Evolutionary conservation across 2,113 vertebrate species (phyloP).

Genomic region (Nycticryphes semicollaris): DNA sequence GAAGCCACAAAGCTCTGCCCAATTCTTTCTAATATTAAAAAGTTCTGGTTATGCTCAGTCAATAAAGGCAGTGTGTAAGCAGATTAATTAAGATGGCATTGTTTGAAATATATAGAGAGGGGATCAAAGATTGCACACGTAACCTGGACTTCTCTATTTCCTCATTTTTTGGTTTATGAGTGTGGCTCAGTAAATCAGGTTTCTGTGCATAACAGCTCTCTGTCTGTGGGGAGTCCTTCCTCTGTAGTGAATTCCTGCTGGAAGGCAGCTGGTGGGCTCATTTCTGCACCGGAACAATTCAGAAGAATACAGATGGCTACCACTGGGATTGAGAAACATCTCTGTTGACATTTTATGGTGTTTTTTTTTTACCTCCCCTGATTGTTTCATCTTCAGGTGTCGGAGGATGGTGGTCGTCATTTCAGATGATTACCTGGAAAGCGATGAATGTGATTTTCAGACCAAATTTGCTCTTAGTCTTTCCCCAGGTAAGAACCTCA

Average conservation of each 20-base stretch:
- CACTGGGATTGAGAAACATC: not conserved
- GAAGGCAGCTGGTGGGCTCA: not conserved
- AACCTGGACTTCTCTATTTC: not conserved
- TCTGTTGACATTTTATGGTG: not conserved
- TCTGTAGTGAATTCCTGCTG: not conserved
- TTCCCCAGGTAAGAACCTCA: constrained; percentile 82
- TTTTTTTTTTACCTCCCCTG: not conserved
- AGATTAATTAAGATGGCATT: not conserved
- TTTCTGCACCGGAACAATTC: not conserved
- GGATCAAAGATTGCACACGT: not conserved
- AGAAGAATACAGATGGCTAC: not conserved
- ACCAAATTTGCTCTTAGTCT: constrained; percentile 98
- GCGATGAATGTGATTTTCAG: constrained; percentile 95
- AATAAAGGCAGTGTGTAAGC: not conserved
- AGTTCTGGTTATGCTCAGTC: not conserved
- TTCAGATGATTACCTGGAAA: constrained; percentile 95
- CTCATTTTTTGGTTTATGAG: not conserved
- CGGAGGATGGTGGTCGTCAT: constrained; percentile 94
- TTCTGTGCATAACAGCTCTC: not conserved
- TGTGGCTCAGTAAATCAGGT: not conserved
- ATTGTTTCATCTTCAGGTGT: constrained; percentile 75
- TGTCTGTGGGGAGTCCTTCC: not conserved
- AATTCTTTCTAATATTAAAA: not conserved
- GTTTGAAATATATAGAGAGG: not conserved
- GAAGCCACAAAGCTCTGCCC: not conserved